Conservation (phyloP, 2,888 invertebrate species). For the Scrobipalpa costella region DNA sequence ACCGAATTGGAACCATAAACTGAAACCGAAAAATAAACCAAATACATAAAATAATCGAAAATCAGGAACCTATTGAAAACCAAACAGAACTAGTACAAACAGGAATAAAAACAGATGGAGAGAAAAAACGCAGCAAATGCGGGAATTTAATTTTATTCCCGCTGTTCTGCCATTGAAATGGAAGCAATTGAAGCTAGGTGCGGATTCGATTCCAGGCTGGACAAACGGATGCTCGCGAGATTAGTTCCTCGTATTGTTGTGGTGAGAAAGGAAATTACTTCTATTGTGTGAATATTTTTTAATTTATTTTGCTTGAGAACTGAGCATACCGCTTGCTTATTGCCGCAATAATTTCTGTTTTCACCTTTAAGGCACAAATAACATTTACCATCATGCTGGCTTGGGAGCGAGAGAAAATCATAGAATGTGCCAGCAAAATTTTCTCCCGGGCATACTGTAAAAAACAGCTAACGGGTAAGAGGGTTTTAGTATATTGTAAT, state of each 20-base stretch:
- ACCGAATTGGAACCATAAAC: no score
- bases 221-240: neutral
- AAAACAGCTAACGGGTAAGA: no score
- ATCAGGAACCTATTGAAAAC: neutral
- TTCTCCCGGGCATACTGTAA: no score
- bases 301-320: neutral
- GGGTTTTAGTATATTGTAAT: no score
- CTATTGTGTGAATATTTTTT: conserved; percentile 5
- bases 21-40: no score
- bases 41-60: neutral
- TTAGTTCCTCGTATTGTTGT: conserved; percentile 17
- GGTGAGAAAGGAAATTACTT: conserved; percentile 6
- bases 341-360: no score
- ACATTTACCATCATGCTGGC: no score
- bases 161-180: conserved; percentile 2
- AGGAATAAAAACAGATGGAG: neutral
- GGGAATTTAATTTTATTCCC: neutral
- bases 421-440: no score
- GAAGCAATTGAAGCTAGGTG: conserved; percentile 3
- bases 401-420: no score
- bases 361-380: no score
- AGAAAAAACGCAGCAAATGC: neutral
- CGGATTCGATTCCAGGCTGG: neutral
- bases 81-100: neutral
- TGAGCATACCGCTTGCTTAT: neutral